A percentile compares a stretch with the other conserved stretches of the same genome.
phyloP scores from a whole-genome alignment of 2,113 vertebrate species.

The Hirundichthys speculiger region DNA sequence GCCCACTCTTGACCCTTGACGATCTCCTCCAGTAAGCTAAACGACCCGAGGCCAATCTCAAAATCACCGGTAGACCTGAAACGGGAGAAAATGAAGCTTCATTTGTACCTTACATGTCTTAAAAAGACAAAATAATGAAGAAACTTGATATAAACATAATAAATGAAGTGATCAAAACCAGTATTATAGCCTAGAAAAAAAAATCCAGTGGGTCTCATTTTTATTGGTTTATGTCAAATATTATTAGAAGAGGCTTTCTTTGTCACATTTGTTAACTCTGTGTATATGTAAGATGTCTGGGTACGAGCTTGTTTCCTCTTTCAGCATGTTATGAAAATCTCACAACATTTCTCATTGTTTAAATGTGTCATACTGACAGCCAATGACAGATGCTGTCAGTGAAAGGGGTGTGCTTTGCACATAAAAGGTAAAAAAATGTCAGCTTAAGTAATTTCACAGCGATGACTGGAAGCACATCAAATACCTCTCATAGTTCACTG shows the following conservation, averaged over 20 bases:
- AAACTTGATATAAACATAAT: too few species aligned
- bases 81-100: slow-evolving; percentile 4
- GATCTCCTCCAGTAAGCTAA: slow-evolving; percentile 81
- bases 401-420: slow-evolving; percentile 35
- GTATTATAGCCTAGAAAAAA: too few species aligned
- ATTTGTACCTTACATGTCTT: background rate
- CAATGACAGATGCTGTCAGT: slow-evolving; percentile 30
- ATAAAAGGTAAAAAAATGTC: background rate
- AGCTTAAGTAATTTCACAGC: slow-evolving; percentile 2
- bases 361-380: background rate
- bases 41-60: slow-evolving; percentile 71
- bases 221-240: too few species aligned
- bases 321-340: background rate
- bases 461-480: slow-evolving; percentile 28
- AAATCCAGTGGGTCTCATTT: too few species aligned
- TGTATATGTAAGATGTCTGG: too few species aligned
- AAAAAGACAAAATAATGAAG: too few species aligned
- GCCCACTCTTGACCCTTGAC: slow-evolving; percentile 76
- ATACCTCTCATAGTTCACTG: slow-evolving; percentile 45
- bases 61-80: slow-evolving; percentile 57
- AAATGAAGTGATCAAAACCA: too few species aligned
- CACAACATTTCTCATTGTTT: background rate
- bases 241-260: too few species aligned
- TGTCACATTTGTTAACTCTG: too few species aligned
- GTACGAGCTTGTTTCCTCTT: background rate